Conservation (phyloP, 2,113 vertebrate genomes). For the Python bivittatus region DNA sequence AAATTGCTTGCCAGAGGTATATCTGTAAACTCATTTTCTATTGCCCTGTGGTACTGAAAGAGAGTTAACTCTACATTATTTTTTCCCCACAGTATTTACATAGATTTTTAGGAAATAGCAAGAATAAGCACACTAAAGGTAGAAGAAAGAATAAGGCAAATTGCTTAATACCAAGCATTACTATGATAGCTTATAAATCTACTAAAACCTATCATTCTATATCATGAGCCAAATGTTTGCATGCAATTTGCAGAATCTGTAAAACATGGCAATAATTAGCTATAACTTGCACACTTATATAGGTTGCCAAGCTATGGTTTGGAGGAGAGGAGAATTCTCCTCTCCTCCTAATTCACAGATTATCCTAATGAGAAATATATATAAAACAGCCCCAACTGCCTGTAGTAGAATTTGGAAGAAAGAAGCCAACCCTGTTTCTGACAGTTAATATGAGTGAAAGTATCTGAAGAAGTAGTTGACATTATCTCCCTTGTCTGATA, state of each 20-base stretch:
- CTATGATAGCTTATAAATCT: neutral
- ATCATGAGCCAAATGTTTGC: neutral
- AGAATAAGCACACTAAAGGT: neutral
- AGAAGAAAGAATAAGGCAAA: neutral
- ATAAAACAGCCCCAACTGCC: neutral
- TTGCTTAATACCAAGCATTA: neutral
- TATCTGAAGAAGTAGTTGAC: neutral
- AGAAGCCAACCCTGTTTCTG: neutral
- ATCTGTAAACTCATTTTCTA: neutral
- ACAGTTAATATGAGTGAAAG: neutral
- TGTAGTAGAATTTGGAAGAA: neutral
- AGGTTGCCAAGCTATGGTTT: neutral
- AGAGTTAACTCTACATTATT: neutral
- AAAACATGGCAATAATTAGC: neutral
- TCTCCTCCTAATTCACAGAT: neutral
- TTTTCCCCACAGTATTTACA: neutral
- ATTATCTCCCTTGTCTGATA: neutral
- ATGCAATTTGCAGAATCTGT: neutral
- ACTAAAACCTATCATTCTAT: neutral
- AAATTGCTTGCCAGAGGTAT: neutral
- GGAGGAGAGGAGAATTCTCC: neutral
- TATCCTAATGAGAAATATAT: neutral
- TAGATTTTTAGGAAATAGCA: neutral
- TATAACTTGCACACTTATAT: neutral
- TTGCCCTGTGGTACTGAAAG: neutral